A percentile compares a stretch with the other conserved stretches of the same genome.
phyloP scores from a whole-genome alignment of 2,888 invertebrate genomes.

The Cordilura impudica region DNA sequence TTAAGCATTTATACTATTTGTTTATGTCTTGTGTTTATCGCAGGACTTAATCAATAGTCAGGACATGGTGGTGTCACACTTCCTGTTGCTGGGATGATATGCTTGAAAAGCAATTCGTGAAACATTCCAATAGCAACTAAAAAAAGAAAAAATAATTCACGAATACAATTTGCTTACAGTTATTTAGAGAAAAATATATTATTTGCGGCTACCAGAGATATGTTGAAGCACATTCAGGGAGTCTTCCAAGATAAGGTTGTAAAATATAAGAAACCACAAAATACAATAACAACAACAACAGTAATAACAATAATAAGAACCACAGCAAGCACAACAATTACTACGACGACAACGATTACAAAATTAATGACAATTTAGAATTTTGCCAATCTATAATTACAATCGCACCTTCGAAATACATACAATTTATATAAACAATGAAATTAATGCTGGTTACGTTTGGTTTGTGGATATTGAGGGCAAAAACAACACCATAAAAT shows the following conservation, averaged over 20 bases:
- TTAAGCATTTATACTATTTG: slow-evolving; percentile 60
- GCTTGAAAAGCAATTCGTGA: background rate
- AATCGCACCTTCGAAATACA: slow-evolving; percentile 64
- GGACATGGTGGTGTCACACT: slow-evolving; percentile 56
- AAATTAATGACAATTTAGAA: slow-evolving; percentile 74
- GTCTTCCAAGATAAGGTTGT: slow-evolving; percentile 31
- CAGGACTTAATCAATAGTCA: slow-evolving; percentile 60
- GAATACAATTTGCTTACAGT: slow-evolving; percentile 49
- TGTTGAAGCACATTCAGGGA: background rate
- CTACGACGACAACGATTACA: slow-evolving; percentile 60
- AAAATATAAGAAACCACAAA: slow-evolving; percentile 42
- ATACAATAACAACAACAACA: slow-evolving; percentile 6
- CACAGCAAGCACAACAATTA: slow-evolving; percentile 41
- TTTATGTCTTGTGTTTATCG: slow-evolving; percentile 60
- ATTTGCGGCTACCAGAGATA: slow-evolving; percentile 13
- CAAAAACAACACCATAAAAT: background rate
- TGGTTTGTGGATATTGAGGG: background rate
- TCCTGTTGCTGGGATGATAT: slow-evolving; percentile 49
- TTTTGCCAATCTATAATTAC: slow-evolving; percentile 74
- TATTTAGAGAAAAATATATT: slow-evolving; percentile 37
- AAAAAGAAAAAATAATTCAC: background rate
- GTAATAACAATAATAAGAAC: slow-evolving; percentile 25
- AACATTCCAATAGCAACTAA: slow-evolving; percentile 14
- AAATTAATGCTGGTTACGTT: slow-evolving; percentile 51
- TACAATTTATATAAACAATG: slow-evolving; percentile 34